Base-by-base conservation (phyloP, 2,888 invertebrate genomes). In the Neuroscelio doddi region DNA sequence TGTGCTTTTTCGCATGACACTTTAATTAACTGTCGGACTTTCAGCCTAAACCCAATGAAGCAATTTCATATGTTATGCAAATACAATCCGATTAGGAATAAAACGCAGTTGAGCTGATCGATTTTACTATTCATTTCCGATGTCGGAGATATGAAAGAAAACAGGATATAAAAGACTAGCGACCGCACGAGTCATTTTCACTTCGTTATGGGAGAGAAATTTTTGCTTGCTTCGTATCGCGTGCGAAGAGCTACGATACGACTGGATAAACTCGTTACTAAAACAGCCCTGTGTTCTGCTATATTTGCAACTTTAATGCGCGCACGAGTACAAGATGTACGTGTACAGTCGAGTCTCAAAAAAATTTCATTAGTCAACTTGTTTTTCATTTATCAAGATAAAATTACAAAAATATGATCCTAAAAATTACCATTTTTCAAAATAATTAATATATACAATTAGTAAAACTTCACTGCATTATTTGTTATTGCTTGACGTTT, bases 151-250 rank as follows among this genome's bases (percentile, higher is more conserved):
- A 49, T 32, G 49, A 21, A 55, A 49, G 58, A 64, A 61, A 65
- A 61, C 64, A 61, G 64, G 64, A 65, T 56, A 61, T 52, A 47
- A 46, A 38, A 56, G 64, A 59, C 45, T 26, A 49, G 47, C 63
- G 38, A 50, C 58, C 57, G 68, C 55, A 64, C 64, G 67, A 66
- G 63, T 70, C 71, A 76, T 76, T 75, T 76, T 77, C 74, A 75
- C 76, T 75, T 76, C 70, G 76, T 77, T 75, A 75, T 72, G 72
- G 72, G 73, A 75, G 73, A 72, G 77, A 77, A 76, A 75, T 72
- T 74, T 67, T 69, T 72, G 63, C 66, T 69, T 57, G 69, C 55
- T 45, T 57, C 49, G 66, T 71, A 74, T 77, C 72, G 77, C 76
- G 77, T 74, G 74, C 72, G 63, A 63, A 66, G 61, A 65, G 64